Evolutionary conservation across 2,113 vertebrate genomes (phyloP).

Genomic region (Andinoacara biseriatus): DNA sequence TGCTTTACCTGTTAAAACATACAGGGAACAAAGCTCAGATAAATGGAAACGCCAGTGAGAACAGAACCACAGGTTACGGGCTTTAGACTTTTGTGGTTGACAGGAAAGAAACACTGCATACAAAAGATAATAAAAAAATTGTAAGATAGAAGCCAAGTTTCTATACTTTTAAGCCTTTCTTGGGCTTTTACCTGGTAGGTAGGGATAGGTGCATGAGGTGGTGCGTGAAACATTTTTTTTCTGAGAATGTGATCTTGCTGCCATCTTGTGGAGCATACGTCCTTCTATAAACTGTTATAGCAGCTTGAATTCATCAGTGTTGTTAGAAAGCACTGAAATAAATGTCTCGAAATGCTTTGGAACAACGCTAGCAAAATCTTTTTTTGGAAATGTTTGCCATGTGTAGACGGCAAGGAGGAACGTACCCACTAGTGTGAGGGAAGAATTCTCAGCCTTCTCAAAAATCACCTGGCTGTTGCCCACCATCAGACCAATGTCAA

Average conservation of each 20-base stretch:
- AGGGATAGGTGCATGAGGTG: background rate
- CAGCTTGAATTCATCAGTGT: background rate
- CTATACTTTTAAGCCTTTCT: background rate
- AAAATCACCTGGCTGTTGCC: constrained; percentile 98
- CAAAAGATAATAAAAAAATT: background rate
- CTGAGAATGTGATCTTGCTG: constrained; percentile 30
- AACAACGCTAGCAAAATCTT: background rate
- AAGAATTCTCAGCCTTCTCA: constrained; percentile 96
- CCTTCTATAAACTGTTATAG: background rate
- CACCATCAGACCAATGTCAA: constrained; percentile 91
- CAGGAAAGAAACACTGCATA: too few relatives aligned
- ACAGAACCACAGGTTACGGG: background rate
- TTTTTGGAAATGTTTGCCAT: background rate
- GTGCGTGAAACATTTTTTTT: background rate
- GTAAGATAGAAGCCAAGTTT: background rate
- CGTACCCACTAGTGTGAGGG: constrained; percentile 88
- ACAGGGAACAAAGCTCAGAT: background rate
- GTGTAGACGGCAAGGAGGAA: background rate
- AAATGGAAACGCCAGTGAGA: background rate
- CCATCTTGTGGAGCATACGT: constrained; percentile 49
- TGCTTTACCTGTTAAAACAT: constrained; percentile 85
- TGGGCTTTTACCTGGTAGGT: background rate
- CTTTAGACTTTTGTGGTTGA: too few relatives aligned
- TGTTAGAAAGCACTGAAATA: background rate
- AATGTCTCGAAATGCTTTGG: background rate